These are phyloP conservation scores for Osmerus mordax DNA, from an alignment of 2,113 vertebrate genomes.

Conservation along the genomic window DNA sequence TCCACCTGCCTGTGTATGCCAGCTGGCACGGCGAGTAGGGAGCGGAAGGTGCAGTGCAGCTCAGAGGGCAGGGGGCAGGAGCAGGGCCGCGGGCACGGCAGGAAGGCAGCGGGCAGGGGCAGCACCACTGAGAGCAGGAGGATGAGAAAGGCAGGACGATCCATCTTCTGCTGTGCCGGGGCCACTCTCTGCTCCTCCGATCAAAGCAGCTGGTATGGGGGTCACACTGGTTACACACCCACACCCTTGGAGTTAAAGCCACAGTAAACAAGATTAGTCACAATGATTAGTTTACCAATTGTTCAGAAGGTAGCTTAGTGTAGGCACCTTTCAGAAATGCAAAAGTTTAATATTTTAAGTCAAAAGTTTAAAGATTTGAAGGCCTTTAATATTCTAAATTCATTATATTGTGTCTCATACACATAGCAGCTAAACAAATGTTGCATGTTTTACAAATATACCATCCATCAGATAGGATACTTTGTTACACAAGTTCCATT, in stretches of 20 bases:
- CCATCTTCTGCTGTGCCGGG: constrained; percentile 28
- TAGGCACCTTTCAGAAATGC: no score
- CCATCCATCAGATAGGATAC: no score
- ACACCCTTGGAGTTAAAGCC: neutral
- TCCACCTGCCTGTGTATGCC: constrained; percentile 74
- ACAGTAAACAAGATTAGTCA: neutral
- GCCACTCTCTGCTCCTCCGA: neutral
- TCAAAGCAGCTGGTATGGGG: constrained; percentile 22
- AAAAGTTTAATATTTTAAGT: no score
- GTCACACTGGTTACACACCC: constrained; percentile 11
- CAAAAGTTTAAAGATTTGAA: no score
- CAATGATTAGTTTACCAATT: no score
- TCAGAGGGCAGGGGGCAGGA: constrained; percentile 85
- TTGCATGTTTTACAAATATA: no score
- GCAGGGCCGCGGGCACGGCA: constrained; percentile 80
- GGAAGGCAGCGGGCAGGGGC: constrained; percentile 37
- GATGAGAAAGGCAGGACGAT: constrained; percentile 25
- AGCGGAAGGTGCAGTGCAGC: constrained; percentile 93
- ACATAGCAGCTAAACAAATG: no score
- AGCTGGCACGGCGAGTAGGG: constrained; percentile 75
- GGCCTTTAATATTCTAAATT: no score
- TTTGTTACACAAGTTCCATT: no score
- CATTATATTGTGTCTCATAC: no score
- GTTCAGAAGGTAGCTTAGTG: no score
- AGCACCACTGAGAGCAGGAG: constrained; percentile 65